phyloP scores from a whole-genome alignment of 2,113 vertebrate species.

The Pungitius pungitius region DNA sequence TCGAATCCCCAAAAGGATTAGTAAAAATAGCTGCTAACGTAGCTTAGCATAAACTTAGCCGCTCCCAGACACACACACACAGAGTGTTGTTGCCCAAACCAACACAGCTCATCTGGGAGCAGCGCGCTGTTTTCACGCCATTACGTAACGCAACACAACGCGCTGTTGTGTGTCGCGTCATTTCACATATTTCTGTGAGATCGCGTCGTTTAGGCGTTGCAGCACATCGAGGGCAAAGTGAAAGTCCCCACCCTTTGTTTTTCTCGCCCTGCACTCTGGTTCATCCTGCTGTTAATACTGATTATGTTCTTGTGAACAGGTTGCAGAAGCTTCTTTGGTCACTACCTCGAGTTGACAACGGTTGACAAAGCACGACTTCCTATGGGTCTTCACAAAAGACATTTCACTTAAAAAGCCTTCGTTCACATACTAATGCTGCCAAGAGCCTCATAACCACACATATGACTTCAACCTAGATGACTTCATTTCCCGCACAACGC shows the following conservation, averaged over 20 bases:
- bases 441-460: conserved; percentile 43
- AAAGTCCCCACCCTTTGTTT: too few relatives aligned
- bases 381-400: too few relatives aligned
- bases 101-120: background rate
- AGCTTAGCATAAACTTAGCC: background rate
- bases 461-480: too few relatives aligned
- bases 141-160: background rate
- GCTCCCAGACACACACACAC: background rate
- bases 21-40: background rate
- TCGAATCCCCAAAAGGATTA: background rate
- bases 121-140: background rate
- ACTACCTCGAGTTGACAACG: too few relatives aligned
- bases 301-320: too few relatives aligned
- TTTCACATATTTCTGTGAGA: background rate
- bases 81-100: background rate
- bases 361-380: too few relatives aligned
- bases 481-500: conserved; percentile 52
- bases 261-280: too few relatives aligned
- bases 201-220: background rate
- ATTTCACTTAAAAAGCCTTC: too few relatives aligned
- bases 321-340: too few relatives aligned
- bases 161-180: background rate
- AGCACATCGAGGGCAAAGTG: background rate
- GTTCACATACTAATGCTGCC: conserved; percentile 44
- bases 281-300: too few relatives aligned